Conservation (phyloP, 2,113 vertebrate species). For the Platysternon megacephalum region DNA sequence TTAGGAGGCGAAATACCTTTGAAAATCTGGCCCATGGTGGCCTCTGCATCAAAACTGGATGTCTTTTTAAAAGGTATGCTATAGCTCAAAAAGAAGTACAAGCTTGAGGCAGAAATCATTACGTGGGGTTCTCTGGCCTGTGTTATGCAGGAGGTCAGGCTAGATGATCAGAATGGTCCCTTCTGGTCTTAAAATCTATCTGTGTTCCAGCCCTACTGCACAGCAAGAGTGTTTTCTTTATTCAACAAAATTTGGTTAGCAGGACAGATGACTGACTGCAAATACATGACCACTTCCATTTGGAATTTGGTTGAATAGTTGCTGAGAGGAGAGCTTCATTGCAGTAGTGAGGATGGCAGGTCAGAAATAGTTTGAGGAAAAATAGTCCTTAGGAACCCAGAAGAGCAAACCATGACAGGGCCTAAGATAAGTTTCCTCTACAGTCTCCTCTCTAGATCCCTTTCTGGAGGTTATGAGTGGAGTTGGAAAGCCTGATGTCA, state of each 20-base stretch:
- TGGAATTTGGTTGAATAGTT: background rate
- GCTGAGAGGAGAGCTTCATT: background rate
- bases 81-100: accelerated
- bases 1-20: background rate
- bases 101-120: background rate
- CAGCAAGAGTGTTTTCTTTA: background rate
- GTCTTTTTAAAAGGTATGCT: accelerated
- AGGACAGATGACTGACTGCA: background rate
- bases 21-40: background rate
- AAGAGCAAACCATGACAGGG: background rate
- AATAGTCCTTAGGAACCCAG: background rate
- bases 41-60: accelerated
- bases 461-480: background rate
- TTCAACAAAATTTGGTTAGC: background rate
- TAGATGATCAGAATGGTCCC: background rate
- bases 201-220: background rate
- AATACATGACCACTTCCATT: background rate
- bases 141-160: background rate
- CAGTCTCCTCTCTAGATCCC: background rate
- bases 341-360: background rate
- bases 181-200: background rate
- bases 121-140: background rate
- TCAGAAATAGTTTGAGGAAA: background rate
- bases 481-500: background rate
- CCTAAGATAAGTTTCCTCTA: background rate